Conservation (phyloP, 2,888 invertebrate species). For the Tetanocera ferruginea region DNA sequence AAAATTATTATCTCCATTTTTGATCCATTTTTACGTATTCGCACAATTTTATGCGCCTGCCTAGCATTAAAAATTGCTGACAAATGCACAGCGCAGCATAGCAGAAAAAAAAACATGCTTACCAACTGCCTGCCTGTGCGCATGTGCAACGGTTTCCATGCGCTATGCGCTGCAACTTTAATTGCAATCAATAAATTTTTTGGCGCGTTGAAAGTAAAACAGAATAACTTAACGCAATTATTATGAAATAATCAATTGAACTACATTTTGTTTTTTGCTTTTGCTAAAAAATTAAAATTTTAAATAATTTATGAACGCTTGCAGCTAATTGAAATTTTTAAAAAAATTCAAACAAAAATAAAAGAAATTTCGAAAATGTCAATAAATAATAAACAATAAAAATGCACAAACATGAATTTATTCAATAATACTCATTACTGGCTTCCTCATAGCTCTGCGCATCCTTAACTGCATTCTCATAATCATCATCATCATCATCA, state of each 20-base stretch:
- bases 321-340: not conserved
- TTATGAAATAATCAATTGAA: constrained; percentile 8
- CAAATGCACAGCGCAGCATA: not conserved
- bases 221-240: not conserved
- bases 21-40: constrained; percentile 24
- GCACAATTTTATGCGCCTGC: not conserved
- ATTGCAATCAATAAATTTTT: constrained; percentile 24
- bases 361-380: not conserved
- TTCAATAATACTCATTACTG: constrained; percentile 47
- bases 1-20: not conserved
- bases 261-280: not conserved
- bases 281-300: not conserved
- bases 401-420: not conserved
- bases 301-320: not conserved
- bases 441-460: constrained; percentile 40
- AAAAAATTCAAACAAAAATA: not conserved
- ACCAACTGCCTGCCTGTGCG: not conserved
- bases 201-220: constrained; percentile 18
- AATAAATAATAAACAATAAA: not conserved
- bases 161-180: constrained; percentile 1
- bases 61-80: not conserved
- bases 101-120: not conserved
- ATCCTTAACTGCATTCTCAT: constrained; percentile 40
- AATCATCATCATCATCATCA: constrained; percentile 26
- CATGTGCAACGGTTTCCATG: not conserved